These are phyloP conservation scores for Metellina segmentata DNA, from an alignment of 2,888 invertebrate species.

Conservation along the genomic window DNA sequence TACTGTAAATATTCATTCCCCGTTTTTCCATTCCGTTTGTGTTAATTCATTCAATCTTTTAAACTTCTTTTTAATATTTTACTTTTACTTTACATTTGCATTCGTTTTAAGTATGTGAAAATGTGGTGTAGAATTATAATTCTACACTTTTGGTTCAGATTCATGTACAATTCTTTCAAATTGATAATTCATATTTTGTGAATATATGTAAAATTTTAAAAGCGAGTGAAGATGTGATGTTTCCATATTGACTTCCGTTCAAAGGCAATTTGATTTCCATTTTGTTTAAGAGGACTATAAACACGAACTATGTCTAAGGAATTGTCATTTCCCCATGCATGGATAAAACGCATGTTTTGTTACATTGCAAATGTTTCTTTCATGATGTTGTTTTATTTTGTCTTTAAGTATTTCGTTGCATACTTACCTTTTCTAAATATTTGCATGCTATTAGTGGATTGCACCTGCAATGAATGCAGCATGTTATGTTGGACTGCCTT, in stretches of 20 bases:
- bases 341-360: conserved; percentile 48
- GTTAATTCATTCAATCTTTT: too few relatives aligned
- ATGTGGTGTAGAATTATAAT: too few relatives aligned
- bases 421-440: conserved; percentile 28
- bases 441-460: conserved; percentile 33
- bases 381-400: conserved; percentile 27
- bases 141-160: too few relatives aligned
- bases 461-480: conserved; percentile 55
- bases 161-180: background rate
- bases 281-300: conserved; percentile 63
- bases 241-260: background rate
- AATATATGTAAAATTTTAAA: background rate
- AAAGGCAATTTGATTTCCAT: conserved; percentile 4
- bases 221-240: background rate
- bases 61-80: too few relatives aligned
- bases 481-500: conserved; percentile 29
- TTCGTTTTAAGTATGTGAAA: too few relatives aligned
- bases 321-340: conserved; percentile 11
- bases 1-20: too few relatives aligned
- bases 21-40: too few relatives aligned
- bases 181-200: background rate
- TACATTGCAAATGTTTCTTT: conserved; percentile 9
- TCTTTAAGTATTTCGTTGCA: conserved; percentile 16
- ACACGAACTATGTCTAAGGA: background rate
- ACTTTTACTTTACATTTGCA: too few relatives aligned